Conservation (phyloP, 2,888 invertebrate species). For the Busseola fusca region DNA sequence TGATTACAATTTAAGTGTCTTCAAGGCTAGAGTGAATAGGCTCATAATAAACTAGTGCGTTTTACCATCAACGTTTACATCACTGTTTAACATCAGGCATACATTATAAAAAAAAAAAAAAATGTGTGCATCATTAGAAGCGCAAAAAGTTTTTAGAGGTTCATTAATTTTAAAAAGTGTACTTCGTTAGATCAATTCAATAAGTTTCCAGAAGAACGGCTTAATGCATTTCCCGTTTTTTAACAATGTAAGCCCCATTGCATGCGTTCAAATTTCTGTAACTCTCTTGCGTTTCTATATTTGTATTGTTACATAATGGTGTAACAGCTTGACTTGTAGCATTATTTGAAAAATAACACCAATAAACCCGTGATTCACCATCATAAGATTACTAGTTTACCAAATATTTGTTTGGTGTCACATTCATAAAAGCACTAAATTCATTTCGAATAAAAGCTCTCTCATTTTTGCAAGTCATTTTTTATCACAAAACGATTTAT, state of each 20-base stretch:
- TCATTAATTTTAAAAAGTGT: neutral
- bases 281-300: neutral
- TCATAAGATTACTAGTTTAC: neutral
- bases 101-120: too few relatives aligned
- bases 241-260: neutral
- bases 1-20: too few relatives aligned
- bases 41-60: too few relatives aligned
- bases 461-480: neutral
- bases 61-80: too few relatives aligned
- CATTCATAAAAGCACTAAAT: neutral
- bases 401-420: neutral
- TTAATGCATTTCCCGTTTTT: neutral
- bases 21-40: too few relatives aligned
- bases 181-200: too few relatives aligned
- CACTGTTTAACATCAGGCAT: too few relatives aligned
- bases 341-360: neutral
- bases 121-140: neutral
- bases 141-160: neutral
- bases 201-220: neutral
- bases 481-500: neutral
- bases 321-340: neutral
- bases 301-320: conserved; percentile 25
- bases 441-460: neutral
- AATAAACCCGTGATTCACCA: neutral
- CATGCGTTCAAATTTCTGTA: neutral